Evolutionary conservation across 2,113 vertebrate genomes (phyloP).

Genomic region (Penelope pileata): DNA sequence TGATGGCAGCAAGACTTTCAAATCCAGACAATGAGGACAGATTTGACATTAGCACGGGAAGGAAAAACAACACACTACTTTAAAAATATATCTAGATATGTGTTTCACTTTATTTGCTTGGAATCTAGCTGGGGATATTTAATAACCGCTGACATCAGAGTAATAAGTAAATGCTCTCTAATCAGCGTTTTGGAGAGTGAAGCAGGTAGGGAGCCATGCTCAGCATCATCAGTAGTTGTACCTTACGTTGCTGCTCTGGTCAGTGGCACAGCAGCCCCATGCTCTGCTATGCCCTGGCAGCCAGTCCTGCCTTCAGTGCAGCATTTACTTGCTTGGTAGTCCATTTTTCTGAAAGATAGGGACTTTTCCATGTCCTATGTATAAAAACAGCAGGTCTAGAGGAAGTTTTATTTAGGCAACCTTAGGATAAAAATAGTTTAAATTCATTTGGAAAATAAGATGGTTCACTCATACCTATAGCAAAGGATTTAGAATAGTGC

Average conservation of each 20-base stretch:
- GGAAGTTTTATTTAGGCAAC: neutral
- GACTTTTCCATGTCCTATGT: neutral
- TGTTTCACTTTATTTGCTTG: slow-evolving; percentile 17
- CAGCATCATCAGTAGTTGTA: neutral
- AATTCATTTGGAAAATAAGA: neutral
- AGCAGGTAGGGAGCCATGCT: neutral
- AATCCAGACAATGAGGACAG: neutral
- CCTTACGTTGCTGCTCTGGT: rapidly evolving
- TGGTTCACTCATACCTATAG: neutral
- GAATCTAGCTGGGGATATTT: neutral
- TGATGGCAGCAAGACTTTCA: neutral
- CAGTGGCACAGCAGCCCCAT: neutral
- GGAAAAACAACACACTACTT: neutral
- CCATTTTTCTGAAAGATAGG: neutral
- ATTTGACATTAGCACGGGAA: neutral
- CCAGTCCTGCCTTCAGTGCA: neutral
- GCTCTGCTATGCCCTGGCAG: neutral
- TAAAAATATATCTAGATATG: neutral
- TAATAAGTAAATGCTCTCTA: slow-evolving; percentile 29
- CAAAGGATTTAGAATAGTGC: neutral
- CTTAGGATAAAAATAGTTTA: neutral
- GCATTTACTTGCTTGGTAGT: neutral
- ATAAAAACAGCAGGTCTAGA: neutral
- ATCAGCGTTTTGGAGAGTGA: neutral
- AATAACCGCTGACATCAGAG: neutral